Conservation (phyloP, 2,797 vertebrate species). For the Brachyalestes nurse region DNA sequence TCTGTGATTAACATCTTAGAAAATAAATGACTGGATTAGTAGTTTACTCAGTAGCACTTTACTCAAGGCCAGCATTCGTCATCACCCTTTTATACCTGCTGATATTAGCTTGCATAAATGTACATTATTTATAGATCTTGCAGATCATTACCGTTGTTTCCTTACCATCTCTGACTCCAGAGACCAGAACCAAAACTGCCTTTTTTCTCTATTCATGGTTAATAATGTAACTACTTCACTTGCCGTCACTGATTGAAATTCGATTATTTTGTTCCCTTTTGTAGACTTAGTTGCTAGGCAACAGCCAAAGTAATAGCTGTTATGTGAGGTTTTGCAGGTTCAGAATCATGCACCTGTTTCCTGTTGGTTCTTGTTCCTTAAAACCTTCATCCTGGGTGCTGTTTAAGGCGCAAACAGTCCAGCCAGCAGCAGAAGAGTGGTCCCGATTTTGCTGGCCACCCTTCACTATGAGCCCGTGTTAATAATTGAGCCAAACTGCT, state of each 20-base stretch:
- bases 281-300: conserved; percentile 29
- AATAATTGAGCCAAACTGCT: conserved; percentile 44
- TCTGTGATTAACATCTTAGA: too few species aligned
- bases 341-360: background rate
- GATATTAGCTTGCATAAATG: too few species aligned
- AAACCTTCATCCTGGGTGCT: background rate
- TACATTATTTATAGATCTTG: too few species aligned
- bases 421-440: background rate
- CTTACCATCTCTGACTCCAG: background rate
- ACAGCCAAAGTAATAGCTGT: conserved; percentile 7
- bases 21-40: too few species aligned
- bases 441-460: background rate
- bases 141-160: background rate
- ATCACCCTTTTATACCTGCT: too few species aligned
- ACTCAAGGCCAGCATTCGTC: too few species aligned
- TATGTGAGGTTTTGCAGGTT: background rate
- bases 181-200: background rate
- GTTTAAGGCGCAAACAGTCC: conserved; percentile 9
- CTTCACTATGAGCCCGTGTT: conserved; percentile 22
- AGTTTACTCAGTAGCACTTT: too few species aligned
- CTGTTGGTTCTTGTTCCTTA: background rate
- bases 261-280: conserved; percentile 13
- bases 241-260: conserved; percentile 27
- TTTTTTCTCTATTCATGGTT: background rate
- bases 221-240: conserved; percentile 19